Base-by-base conservation (phyloP, 2,888 invertebrate species). In the Pterobdella sp. region DNA sequence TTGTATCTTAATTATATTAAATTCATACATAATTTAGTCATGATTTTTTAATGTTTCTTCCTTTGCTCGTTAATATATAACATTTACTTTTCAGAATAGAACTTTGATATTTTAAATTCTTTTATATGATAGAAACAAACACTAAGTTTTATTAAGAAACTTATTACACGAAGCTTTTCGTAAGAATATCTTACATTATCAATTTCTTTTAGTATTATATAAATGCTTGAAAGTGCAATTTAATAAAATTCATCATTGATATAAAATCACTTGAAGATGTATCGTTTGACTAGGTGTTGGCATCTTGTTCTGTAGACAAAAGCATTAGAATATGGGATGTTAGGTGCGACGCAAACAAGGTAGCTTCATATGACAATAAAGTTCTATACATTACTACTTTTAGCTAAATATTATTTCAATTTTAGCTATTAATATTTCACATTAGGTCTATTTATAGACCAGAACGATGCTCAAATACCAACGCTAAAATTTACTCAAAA, bases 291-390 rank as follows among this genome's bases (percentile, higher is more conserved):
- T 76, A 84, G 84, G 84, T 85, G 3, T 83, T 86, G 78, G 84
- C 85, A 10, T 86, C 86, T 0, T 86, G 86, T 78, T 86, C 87
- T 14, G 84, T 85, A 10, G 87, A 87, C 78, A 81, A 82, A 72
- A 81, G 84, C 36, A 91, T 99, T 77, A 89, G 94, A 79, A 90
- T 99, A 81, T 98, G 97, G 97, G 98, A 98, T 83, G 90, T 90
- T 7, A 87, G 98, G 81, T 91, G 90, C 1, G 87, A 90, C 2
- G 91, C 93, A 0, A 88, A 32, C 26, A 71, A 71, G 60, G 60
- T 56, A 22, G 4, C 10, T 42, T 42, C 49, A 42, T 14, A 14
- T 22, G 22, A 22, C 49, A n/a, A n/a, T n/a, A n/a, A n/a, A n/a
- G n/a, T n/a, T n/a, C n/a, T n/a, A n/a, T n/a, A n/a, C n/a, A n/a